phyloP scores from a whole-genome alignment of 2,888 invertebrate species.

The Netelia fuscicornis region DNA sequence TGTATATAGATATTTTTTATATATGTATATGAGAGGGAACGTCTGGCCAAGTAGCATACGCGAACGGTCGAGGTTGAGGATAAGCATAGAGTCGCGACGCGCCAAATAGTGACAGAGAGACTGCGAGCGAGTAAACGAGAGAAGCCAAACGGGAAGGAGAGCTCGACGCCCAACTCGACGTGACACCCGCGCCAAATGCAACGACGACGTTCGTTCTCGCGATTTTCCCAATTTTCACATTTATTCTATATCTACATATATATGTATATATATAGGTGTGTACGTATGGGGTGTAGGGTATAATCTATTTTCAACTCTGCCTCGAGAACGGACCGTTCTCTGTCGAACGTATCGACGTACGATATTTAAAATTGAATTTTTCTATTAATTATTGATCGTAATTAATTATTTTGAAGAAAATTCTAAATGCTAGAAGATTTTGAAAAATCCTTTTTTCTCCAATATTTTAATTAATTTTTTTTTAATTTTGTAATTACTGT shows the following conservation, averaged over 20 bases:
- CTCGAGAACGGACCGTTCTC: neutral
- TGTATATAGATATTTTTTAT: conserved; percentile 42
- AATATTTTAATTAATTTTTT: too few relatives aligned
- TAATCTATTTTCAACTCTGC: conserved; percentile 35
- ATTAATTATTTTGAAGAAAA: too few relatives aligned
- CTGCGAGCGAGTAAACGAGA: conserved; percentile 14
- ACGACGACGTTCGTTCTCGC: conserved; percentile 48
- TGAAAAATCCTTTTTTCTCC: too few relatives aligned
- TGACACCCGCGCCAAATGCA: conserved; percentile 51
- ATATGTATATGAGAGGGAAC: conserved; percentile 22
- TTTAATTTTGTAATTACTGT: too few relatives aligned
- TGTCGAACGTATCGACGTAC: neutral
- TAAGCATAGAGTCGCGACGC: conserved; percentile 39
- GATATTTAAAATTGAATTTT: too few relatives aligned
- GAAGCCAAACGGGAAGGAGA: conserved; percentile 57
- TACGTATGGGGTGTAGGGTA: neutral
- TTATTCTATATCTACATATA: neutral
- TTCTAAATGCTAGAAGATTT: too few relatives aligned
- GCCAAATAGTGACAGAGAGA: conserved; percentile 58
- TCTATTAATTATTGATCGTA: too few relatives aligned
- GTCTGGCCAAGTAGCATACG: conserved; percentile 60
- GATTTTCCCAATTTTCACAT: conserved; percentile 62
- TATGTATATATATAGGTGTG: neutral
- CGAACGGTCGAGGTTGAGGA: conserved; percentile 48
- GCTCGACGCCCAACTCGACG: conserved; percentile 51